Base-by-base conservation (phyloP, 2,888 invertebrate species). In the Caenorhabditis becei region DNA sequence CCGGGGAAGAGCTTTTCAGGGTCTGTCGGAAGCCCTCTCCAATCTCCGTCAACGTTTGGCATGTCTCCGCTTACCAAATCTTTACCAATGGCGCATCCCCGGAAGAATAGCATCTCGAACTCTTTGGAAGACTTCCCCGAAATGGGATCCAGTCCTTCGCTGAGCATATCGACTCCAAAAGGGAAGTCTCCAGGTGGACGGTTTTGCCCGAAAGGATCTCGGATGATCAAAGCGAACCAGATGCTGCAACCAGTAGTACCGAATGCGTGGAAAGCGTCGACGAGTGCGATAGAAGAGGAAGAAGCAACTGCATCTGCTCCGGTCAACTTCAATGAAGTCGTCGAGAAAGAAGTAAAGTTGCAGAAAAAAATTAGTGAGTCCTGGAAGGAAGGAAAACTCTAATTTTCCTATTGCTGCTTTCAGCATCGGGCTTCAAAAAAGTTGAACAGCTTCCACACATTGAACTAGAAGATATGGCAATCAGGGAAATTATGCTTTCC, bases 91-190 rank as follows among this genome's bases (percentile, higher is more conserved):
- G 3, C n/a, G 5, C 35, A 61, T 56, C 35, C 37, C 5, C 23
- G 32, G 18, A 67, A 18, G 16, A 18, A 65, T 11, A 58, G 58
- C 24, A 65, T 74, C 24, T 65, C 65, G 14, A 59, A 56, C 14
- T 71, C 71, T 0, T 24, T 63, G 23, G 72, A 72, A 16, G 79
- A 79, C 47, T 79, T 79, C 51, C 79, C 79, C 0, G 69, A 58
- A 26, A 58, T 72, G 53, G 54, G 70, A 11, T 23, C 28, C 2
- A 3, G 18, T 10, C 56, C 74, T 10, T 35, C 69, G 3, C n/a
- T 53, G 8, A 53, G 20, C 7, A 24, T 58, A 1, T 56, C 59
- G 14, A 32, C 41, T 5, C 47, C 56, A 0, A 72, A 74, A 49
- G 18, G 32, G 14, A 24, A 41, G n/a, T 51, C 65, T 18, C 26